Conservation (phyloP, 1,140 invertebrate genomes). For the Chymomyza costata region DNA sequence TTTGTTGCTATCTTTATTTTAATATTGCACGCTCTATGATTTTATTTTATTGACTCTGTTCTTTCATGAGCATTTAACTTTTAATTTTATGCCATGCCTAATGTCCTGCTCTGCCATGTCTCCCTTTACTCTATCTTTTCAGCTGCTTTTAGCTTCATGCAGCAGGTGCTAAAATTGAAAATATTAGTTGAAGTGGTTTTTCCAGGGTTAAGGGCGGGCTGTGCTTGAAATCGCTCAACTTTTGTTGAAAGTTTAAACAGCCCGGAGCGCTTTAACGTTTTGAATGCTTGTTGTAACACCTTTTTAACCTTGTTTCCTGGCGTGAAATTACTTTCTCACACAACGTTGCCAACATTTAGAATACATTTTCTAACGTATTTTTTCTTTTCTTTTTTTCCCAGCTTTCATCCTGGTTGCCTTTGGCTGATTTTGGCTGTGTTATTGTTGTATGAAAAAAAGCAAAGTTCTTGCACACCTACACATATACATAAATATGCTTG, state of each 20-base stretch:
- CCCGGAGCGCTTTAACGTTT: conserved; percentile 36
- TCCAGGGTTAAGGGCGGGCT: too few relatives aligned
- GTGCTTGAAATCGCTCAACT: too few relatives aligned
- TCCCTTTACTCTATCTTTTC: too few relatives aligned
- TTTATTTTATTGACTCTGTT: conserved; percentile 57
- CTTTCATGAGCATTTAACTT: conserved; percentile 52
- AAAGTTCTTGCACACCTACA: too few relatives aligned
- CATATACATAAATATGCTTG: conserved; percentile 52
- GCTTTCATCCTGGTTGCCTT: too few relatives aligned
- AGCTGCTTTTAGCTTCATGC: too few relatives aligned
- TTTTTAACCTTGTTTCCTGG: conserved; percentile 61
- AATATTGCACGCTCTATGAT: conserved; percentile 34
- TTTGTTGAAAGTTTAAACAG: conserved; percentile 40
- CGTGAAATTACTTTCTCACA: conserved; percentile 66
- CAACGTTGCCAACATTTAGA: conserved; percentile 39
- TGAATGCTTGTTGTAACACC: conserved; percentile 47
- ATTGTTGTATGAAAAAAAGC: too few relatives aligned
- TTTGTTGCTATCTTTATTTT: conserved; percentile 30
- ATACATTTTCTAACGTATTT: conserved; percentile 44
- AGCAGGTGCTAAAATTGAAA: too few relatives aligned
- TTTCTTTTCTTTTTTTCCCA: too few relatives aligned
- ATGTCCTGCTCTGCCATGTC: too few relatives aligned
- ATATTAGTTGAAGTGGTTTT: too few relatives aligned
- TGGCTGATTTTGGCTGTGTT: too few relatives aligned
- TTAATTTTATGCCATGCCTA: conserved; percentile 36